phyloP scores from a whole-genome alignment of 2,797 vertebrate genomes.

The Thaleichthys pacificus region DNA sequence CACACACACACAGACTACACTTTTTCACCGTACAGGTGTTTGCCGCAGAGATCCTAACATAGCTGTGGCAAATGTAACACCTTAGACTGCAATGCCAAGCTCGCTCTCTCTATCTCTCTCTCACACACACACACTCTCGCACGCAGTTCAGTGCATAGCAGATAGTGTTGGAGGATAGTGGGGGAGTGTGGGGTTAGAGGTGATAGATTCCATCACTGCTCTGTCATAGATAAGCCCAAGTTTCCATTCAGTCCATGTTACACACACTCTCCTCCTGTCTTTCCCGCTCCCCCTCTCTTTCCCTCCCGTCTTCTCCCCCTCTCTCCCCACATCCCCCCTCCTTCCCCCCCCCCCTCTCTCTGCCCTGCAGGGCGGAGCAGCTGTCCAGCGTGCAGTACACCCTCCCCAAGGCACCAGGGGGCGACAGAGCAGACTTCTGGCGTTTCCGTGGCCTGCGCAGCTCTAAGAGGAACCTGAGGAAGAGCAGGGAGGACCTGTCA shows the following conservation, averaged over 20 bases:
- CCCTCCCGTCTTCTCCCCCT: not conserved
- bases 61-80: not conserved
- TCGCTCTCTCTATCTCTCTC: not conserved
- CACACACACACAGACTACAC: not conserved
- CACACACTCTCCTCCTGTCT: not conserved
- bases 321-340: not conserved
- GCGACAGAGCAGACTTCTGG: slow-evolving; percentile 97
- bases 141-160: too few relatives aligned
- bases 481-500: slow-evolving; percentile 96
- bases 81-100: not conserved
- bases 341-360: not conserved
- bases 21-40: slow-evolving; percentile 6
- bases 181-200: not conserved
- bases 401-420: slow-evolving; percentile 94
- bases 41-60: not conserved
- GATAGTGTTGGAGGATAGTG: not conserved
- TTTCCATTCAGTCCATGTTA: not conserved
- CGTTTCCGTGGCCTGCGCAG: slow-evolving; percentile 95
- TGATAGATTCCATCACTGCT: not conserved
- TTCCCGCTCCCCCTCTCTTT: not conserved
- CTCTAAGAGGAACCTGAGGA: slow-evolving; percentile 96
- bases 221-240: not conserved
- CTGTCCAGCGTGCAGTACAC: slow-evolving; percentile 98
- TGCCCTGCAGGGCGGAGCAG: slow-evolving; percentile 87
- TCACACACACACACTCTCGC: too few relatives aligned